phyloP scores from a whole-genome alignment of 92 coral and sea anemone genomes.

The Paramuricea clavata region DNA sequence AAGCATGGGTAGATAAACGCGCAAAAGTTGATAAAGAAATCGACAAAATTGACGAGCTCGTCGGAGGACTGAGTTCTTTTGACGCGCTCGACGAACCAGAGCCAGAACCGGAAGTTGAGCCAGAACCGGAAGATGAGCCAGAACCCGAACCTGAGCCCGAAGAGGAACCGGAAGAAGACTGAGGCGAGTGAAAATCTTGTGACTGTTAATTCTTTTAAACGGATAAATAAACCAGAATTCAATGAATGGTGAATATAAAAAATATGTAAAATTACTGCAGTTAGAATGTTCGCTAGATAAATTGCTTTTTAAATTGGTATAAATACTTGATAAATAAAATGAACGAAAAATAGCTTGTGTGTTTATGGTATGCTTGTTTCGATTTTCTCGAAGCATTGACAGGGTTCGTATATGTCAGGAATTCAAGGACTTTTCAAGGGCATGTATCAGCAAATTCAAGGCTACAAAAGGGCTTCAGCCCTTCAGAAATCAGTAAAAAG shows the following conservation, averaged over 20 bases:
- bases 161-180: constrained; percentile 3
- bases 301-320: neutral
- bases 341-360: neutral
- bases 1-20: neutral
- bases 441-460: too few species aligned
- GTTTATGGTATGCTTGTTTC: neutral
- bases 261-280: neutral
- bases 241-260: neutral
- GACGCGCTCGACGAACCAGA: constrained; percentile 1
- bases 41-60: constrained; percentile 33
- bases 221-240: too few species aligned
- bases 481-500: too few species aligned
- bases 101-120: neutral
- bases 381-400: too few species aligned
- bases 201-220: neutral
- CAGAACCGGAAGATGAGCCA: neutral
- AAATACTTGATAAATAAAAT: neutral
- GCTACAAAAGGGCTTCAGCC: too few species aligned
- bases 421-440: too few species aligned
- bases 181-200: neutral
- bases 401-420: too few species aligned
- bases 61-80: neutral
- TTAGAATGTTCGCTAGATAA: neutral
- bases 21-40: constrained; percentile 11
- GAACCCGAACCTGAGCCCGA: neutral